phyloP scores from a whole-genome alignment of 2,888 invertebrate genomes.

The Gonocerus acuteangulatus region DNA sequence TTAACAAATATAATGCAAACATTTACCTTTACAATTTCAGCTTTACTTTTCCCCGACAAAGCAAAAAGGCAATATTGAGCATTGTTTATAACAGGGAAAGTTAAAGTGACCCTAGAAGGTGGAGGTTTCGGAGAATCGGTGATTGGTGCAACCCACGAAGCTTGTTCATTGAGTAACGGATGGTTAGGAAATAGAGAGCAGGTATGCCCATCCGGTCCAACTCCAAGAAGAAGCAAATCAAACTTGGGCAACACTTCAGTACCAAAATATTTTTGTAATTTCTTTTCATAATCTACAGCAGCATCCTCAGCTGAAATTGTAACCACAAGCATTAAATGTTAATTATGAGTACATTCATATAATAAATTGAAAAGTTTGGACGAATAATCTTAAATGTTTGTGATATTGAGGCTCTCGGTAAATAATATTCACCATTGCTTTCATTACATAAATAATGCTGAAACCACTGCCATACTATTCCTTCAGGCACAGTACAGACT shows the following conservation, averaged over 20 bases:
- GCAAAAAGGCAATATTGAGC: slow-evolving; percentile 78
- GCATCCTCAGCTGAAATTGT: slow-evolving; percentile 60
- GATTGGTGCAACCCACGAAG: slow-evolving; percentile 69
- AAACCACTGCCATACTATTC: no score
- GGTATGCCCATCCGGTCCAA: slow-evolving; percentile 98
- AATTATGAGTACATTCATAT: not conserved
- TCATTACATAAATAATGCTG: no score
- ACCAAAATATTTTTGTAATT: slow-evolving; percentile 57
- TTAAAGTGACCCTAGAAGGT: slow-evolving; percentile 79
- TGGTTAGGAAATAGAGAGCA: slow-evolving; percentile 92
- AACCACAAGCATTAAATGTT: slow-evolving; percentile 3
- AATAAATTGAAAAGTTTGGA: not conserved
- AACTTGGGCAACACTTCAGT: slow-evolving; percentile 56
- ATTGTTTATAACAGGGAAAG: slow-evolving; percentile 81
- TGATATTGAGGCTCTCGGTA: no score
- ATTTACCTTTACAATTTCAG: slow-evolving; percentile 81
- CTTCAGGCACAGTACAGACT: no score
- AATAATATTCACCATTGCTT: no score
- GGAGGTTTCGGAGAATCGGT: slow-evolving; percentile 96
- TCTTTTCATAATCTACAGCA: slow-evolving; percentile 63
- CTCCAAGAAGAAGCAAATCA: slow-evolving; percentile 83
- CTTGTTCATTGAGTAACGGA: slow-evolving; percentile 54
- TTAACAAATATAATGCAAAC: no score
- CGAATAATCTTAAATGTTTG: no score
- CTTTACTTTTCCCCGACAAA: slow-evolving; percentile 75